These are phyloP conservation scores for Calypte anna DNA, from an alignment of 2,113 vertebrate species.

Conservation along the genomic window DNA sequence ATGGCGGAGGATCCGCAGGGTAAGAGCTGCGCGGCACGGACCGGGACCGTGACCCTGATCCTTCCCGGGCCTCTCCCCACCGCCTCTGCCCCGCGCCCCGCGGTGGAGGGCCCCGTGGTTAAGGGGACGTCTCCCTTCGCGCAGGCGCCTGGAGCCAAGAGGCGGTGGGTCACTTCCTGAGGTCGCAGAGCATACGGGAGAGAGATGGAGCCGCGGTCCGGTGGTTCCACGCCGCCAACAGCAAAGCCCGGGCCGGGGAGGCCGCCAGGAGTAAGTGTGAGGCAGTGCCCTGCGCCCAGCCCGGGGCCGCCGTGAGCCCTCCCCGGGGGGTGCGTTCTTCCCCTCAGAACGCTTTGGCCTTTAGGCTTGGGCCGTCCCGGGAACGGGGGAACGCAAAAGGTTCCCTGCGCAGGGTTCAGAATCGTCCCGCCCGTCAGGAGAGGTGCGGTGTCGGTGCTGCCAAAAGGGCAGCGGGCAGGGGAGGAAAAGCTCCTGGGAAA, in stretches of 20 bases:
- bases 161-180: not conserved
- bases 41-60: too few relatives aligned
- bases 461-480: not conserved
- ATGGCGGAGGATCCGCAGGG: not conserved
- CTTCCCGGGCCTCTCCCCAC: not conserved
- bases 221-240: constrained; percentile 56
- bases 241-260: not conserved
- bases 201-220: constrained; percentile 12
- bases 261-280: constrained; percentile 21
- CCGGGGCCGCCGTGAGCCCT: too few relatives aligned
- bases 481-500: not conserved
- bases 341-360: too few relatives aligned
- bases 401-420: too few relatives aligned
- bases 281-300: too few relatives aligned
- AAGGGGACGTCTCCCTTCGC: not conserved
- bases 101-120: not conserved
- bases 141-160: not conserved
- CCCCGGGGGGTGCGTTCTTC: too few relatives aligned
- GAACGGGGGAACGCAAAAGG: too few relatives aligned
- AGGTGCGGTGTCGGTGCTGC: accelerated
- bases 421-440: accelerated
- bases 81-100: not conserved
- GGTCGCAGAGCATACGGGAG: not conserved
- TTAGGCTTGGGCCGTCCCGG: too few relatives aligned
- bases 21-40: not conserved